Base-by-base conservation (phyloP, 2,797 vertebrate genomes). In the Silurus lanzhouensis region DNA sequence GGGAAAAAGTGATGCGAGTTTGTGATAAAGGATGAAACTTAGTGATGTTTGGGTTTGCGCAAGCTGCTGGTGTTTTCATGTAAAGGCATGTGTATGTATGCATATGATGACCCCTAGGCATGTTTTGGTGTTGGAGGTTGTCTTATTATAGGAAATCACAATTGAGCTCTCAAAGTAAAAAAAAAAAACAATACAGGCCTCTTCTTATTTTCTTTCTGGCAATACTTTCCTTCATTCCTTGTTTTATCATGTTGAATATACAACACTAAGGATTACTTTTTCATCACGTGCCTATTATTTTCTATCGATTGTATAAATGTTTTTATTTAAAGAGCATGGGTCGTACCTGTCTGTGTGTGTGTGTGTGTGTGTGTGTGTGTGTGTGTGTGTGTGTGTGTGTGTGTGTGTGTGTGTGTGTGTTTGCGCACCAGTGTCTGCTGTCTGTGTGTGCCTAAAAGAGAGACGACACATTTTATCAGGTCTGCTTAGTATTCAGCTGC, bases 401-500 rank as follows among this genome's bases (percentile, higher is more conserved):
- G 8, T 15, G 19, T 52, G 48, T 52, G 48, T 52, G 48, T 52
- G 48, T 52, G 48, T 52, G 48, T 52, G 48, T 52, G 48, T 52
- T 2, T 52, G 48, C 9, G 48, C n/a, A 48, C 83, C 44, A 70
- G 75, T 20, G 2, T 72, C 57, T 52, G 83, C 75, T 31, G 55
- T 81, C 66, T 80, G 82, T 82, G 27, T 87, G 68, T 20, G 38
- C 38, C 2, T 15, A 10, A n/a, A 3, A 12, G 46, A 27, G 76
- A 68, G 48, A 60, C 85, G 80, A 84, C 75, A 67, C 55, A 67
- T 17, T 9, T 52, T 90, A 88, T 90, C 86, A 80, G 44, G 78
- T 60, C n/a, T 22, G 74, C 77, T 88, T 85, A 77, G 82, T 77
- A 63, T 87, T 88, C 86, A 87, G 84, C 84, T 87, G 82, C 78